Evolutionary conservation across 2,113 vertebrate species (phyloP), one percentile per base, ranked within the genome.

Genomic region (Eudyptes chrysolophus): DNA sequence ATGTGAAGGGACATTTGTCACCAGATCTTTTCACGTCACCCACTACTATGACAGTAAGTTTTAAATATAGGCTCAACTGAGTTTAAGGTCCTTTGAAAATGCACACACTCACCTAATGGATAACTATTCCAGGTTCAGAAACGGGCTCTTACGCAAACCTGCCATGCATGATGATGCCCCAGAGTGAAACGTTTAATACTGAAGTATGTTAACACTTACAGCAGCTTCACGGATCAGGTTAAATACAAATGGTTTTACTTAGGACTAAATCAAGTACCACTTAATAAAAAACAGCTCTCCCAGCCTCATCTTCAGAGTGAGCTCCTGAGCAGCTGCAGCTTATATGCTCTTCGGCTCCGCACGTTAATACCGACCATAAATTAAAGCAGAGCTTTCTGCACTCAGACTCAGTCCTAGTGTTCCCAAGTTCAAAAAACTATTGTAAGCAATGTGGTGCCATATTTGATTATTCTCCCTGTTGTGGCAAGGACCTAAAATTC

Each of bases 391-490:
- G 42, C 32, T 89, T 87, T 84, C 78, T 9, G 32, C 22, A 14
- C 34, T 38, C 11, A 0, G 44, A 36, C 18, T 64, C 54, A 40
- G 38, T 13, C 49, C 29, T 29, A 27, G 16, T 1, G 6, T 4
- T 76, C 68, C 32, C 75, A 88, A 82, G 34, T 49, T 57, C 5
- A 38, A 55, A 54, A 81, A 40, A 5, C 11, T 16, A 49, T 19
- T 7, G 21, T 3, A 21, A 95, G 48, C 42, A 34, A 34, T 0
- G 11, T 0, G 3, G 52, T 38, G 57, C 7, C 9, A 0, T 5
- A 18, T 36, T 44, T 52, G 27, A 70, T 49, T 36, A 34, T 4
- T 62, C 24, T 40, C 27, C 61, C n/a, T 68, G 60, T 44, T 25
- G 61, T 36, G 51, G 52, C 16, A 60, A 84, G 29, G 29, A 30